Evolutionary conservation across 1,140 invertebrate genomes (phyloP), one percentile per base, ranked within the genome.

Genomic region (Ceratina calcarata): DNA sequence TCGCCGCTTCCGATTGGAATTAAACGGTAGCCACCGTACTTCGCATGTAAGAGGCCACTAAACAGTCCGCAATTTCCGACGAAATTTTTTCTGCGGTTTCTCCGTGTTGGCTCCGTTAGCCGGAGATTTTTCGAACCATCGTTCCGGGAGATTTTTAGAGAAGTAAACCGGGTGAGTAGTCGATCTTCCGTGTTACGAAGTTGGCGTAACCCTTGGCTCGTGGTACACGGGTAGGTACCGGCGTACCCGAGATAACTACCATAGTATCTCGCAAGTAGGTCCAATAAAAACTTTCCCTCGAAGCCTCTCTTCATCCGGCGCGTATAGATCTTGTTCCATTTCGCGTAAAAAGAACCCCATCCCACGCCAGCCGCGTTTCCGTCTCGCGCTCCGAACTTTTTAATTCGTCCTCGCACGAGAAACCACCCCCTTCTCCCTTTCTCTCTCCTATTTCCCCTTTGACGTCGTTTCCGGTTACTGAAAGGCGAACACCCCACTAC

Each of bases 271-370:
- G 67, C 69, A 66, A 78, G 22, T 69, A 81, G 58, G 60, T 81
- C 66, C 81, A 85, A 86, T 86, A 86, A 86, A 86, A 86, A 86
- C 81, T 86, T 86, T 74, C 71, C 60, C 64, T n/a, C 57, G 77
- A 86, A 83, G 61, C 84, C 75, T 62, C 74, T 57, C 75, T 72
- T 55, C 61, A 64, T 79, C 67, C 57, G n/a, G 32, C 74, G 49
- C 78, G 60, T 78, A 84, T 81, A 85, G 72, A 83, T 71, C 69
- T 81, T 51, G 67, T 84, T 80, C 72, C 72, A 80, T 84, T 85
- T 49, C 69, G n/a, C 65, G 77, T 68, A 77, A 84, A 84, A 81
- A 74, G 83, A 20, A 49, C 55, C 55, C 51, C 67, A 57, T 67
- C 55, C 55, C 37, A 45, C 6, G 4, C 55, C 32, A 53, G 55